Evolutionary conservation across 1,140 invertebrate genomes (phyloP).

Genomic region (Atta texana): DNA sequence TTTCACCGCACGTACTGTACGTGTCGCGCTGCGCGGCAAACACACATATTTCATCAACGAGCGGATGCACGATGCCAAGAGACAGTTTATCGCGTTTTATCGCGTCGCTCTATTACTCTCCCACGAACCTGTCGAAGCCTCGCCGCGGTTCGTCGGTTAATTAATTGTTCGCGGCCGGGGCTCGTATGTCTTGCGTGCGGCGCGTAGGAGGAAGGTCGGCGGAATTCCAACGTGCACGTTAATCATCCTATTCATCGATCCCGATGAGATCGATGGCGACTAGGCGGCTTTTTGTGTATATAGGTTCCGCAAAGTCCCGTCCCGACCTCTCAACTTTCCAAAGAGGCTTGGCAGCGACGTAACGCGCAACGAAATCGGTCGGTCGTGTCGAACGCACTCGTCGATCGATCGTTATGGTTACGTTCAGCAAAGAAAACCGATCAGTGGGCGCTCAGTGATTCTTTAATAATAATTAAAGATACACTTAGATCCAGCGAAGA

Average conservation of each 20-base stretch:
- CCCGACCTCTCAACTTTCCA: conserved; percentile 62
- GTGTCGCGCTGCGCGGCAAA: neutral
- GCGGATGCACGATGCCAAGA: conserved; percentile 14
- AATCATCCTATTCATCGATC: conserved; percentile 75
- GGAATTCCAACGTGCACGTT: conserved; percentile 63
- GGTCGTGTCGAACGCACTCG: conserved; percentile 17
- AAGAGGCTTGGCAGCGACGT: conserved; percentile 39
- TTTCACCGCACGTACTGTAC: conserved; percentile 19
- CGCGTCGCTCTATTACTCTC: conserved; percentile 49
- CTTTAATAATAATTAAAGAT: too few relatives aligned
- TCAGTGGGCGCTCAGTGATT: too few relatives aligned
- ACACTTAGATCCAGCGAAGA: too few relatives aligned
- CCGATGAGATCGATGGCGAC: conserved; percentile 62
- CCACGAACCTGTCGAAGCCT: conserved; percentile 58
- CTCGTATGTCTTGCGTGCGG: conserved; percentile 46
- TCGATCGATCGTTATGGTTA: neutral
- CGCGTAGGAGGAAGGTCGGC: conserved; percentile 65
- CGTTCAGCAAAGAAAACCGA: too few relatives aligned
- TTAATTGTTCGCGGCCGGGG: conserved; percentile 65
- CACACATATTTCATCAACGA: conserved; percentile 4
- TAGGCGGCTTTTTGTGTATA: conserved; percentile 25
- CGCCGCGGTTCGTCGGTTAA: conserved; percentile 61
- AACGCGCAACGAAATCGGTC: conserved; percentile 40
- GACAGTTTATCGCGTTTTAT: conserved; percentile 59
- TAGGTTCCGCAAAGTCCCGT: conserved; percentile 49